Evolutionary conservation across 2,888 invertebrate genomes (phyloP).

Genomic region (Hirtodrosophila alboralis): DNA sequence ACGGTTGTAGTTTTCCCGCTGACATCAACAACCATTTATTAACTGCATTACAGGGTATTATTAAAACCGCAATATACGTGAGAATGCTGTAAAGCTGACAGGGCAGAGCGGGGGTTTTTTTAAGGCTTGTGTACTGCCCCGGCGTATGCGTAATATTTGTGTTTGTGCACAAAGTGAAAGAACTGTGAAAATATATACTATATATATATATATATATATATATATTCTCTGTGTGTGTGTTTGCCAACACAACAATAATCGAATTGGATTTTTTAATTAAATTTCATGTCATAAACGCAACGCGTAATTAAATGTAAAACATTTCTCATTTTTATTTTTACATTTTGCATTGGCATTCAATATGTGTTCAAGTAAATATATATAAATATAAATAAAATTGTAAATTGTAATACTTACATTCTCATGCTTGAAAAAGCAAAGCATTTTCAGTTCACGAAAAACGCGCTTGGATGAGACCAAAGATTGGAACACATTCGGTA

Average conservation of each 20-base stretch:
- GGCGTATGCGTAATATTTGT: conserved; percentile 57
- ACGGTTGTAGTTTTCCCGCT: too few relatives aligned
- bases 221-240: too few relatives aligned
- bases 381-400: not conserved
- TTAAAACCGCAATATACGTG: conserved; percentile 2
- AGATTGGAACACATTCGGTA: conserved; percentile 99
- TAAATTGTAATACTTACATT: conserved; percentile 91
- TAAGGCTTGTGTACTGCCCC: not conserved
- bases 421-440: conserved; percentile 99
- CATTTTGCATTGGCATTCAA: not conserved
- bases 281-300: conserved; percentile 54
- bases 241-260: conserved; percentile 47
- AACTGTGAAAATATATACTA: conserved; percentile 37
- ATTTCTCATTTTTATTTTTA: not conserved
- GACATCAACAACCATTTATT: too few relatives aligned
- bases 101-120: not conserved
- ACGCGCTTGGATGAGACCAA: conserved; percentile 99
- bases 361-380: not conserved
- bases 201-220: conserved; percentile 1
- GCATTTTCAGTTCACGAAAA: conserved; percentile 99
- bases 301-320: conserved; percentile 54
- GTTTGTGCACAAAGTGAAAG: conserved; percentile 23
- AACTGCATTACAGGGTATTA: conserved; percentile 34
- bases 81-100: not conserved
- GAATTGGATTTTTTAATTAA: conserved; percentile 61